Percentiles rank a stretch among this genome's conserved stretches.
Evolutionary conservation across 37 sponge, comb jelly and placozoan genomes (phyloP).

Genomic region (Oscarella lobularis): DNA sequence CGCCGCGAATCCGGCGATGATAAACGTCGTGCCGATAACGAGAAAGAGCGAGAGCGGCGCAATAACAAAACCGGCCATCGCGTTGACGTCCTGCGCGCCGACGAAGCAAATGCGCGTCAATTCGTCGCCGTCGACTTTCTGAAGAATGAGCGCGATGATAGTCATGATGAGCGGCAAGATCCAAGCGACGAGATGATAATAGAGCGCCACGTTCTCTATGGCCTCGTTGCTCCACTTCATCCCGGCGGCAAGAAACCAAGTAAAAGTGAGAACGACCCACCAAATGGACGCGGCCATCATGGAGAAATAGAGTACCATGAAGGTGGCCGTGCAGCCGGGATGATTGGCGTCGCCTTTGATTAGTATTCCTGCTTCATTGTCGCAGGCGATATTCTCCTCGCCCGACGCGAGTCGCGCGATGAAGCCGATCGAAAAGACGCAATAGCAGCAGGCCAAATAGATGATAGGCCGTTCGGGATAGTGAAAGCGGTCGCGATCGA

Average conservation of each 20-base stretch:
- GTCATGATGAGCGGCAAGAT: slow-evolving; percentile 50
- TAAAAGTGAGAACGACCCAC: slow-evolving; percentile 76
- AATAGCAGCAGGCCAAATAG: slow-evolving; percentile 56
- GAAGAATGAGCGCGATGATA: slow-evolving; percentile 21
- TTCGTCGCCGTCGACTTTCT: slow-evolving; percentile 46
- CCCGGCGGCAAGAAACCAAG: slow-evolving; percentile 80
- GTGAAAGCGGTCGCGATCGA: slow-evolving; percentile 55
- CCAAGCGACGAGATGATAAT: slow-evolving; percentile 73
- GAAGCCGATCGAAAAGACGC: slow-evolving; percentile 49
- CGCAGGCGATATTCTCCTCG: slow-evolving; percentile 32
- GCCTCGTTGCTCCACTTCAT: slow-evolving; percentile 79
- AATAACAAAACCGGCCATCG: slow-evolving; percentile 49
- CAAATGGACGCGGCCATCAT: slow-evolving; percentile 64
- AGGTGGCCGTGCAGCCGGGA: slow-evolving; percentile 46
- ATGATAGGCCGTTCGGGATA: slow-evolving; percentile 89
- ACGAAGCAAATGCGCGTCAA: slow-evolving; percentile 58
- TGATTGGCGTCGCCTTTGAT: slow-evolving; percentile 15
- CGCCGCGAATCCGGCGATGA: slow-evolving; percentile 41
- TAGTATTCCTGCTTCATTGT: slow-evolving; percentile 10
- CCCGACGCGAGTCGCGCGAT: slow-evolving; percentile 42
- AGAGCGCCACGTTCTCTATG: slow-evolving; percentile 39
- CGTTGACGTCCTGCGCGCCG: slow-evolving; percentile 16
- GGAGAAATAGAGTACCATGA: slow-evolving; percentile 48
- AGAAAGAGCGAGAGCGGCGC: slow-evolving; percentile 40
- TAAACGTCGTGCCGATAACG: slow-evolving; percentile 22